Percentiles rank a stretch among this genome's conserved stretches.
Conservation (phyloP, 2,113 vertebrate genomes). For the Fukomys damarensis region DNA sequence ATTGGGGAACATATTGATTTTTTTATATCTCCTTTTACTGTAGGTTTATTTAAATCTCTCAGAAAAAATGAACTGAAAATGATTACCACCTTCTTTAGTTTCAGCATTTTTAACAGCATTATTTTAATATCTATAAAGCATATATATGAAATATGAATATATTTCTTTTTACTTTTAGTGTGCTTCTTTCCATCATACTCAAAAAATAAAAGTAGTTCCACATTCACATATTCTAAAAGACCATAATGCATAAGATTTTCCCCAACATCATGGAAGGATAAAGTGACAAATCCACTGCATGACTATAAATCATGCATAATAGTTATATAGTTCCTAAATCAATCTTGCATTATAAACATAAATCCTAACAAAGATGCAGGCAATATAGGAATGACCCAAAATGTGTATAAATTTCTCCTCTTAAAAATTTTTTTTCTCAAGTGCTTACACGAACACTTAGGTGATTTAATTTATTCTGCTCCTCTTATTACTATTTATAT, state of each 20-base stretch:
- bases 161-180: neutral
- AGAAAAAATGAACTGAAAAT: neutral
- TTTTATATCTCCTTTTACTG: neutral
- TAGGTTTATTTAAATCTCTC: neutral
- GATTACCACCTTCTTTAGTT: neutral
- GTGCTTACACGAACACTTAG: neutral
- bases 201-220: neutral
- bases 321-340: neutral
- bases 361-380: slow-evolving; percentile 1
- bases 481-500: neutral
- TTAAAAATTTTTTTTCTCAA: no score
- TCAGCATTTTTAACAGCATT: slow-evolving; percentile 22
- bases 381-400: neutral
- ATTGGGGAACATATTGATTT: neutral
- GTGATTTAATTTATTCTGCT: neutral
- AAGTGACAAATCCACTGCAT: neutral
- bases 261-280: neutral
- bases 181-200: neutral
- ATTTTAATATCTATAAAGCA: neutral
- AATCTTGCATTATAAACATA: slow-evolving; percentile 40
- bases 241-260: neutral
- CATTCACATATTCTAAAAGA: slow-evolving; percentile 16
- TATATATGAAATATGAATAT: neutral
- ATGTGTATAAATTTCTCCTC: slow-evolving; percentile 35
- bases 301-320: slow-evolving; percentile 7